A percentile compares a stretch with the other conserved stretches of the same genome.
phyloP scores from a whole-genome alignment of 1,140 invertebrate species.

The Ridgeia piscesae region DNA sequence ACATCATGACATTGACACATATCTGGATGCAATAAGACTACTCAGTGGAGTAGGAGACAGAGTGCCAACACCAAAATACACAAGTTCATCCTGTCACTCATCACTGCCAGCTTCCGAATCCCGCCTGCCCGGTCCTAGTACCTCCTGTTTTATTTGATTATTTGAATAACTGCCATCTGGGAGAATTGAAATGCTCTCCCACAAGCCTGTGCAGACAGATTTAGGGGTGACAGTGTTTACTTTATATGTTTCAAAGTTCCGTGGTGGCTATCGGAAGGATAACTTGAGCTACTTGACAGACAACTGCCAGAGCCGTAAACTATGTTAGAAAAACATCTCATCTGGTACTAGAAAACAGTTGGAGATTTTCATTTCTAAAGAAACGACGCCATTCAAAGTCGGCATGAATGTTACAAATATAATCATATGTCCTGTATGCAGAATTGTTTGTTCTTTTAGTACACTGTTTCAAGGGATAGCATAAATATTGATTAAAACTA shows the following conservation, averaged over 20 bases:
- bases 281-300: background rate
- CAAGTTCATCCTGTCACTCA: background rate
- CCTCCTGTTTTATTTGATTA: background rate
- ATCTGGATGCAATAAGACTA: background rate
- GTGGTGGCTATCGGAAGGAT: background rate
- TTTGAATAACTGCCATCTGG: background rate
- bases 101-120: background rate
- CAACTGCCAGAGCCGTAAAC: background rate
- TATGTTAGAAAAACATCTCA: background rate
- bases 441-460: background rate
- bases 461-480: background rate
- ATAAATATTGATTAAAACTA: background rate
- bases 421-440: background rate
- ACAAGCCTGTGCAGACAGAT: background rate
- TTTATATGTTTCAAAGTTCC: background rate
- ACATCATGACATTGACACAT: background rate
- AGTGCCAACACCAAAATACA: background rate
- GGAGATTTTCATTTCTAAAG: background rate
- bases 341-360: background rate
- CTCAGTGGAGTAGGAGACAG: background rate
- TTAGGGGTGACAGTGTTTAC: background rate
- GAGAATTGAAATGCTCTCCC: background rate
- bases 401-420: background rate
- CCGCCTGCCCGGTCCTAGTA: background rate
- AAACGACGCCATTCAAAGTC: background rate